Evolutionary conservation across 2,797 vertebrate genomes (phyloP).

Genomic region (Kryptolebias ocellatus): DNA sequence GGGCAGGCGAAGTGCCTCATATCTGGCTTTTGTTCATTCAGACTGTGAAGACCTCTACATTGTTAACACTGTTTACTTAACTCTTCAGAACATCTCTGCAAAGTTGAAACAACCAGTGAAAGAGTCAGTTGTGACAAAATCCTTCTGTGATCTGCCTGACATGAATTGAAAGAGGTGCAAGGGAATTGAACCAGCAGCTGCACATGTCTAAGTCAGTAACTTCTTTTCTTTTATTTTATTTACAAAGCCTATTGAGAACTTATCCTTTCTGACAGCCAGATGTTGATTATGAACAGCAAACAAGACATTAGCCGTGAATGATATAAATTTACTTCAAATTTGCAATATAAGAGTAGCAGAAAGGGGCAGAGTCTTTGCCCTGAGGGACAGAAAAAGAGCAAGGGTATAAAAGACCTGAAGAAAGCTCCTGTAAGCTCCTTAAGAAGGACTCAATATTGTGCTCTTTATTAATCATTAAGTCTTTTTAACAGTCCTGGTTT

Average conservation of each 20-base stretch:
- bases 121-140: constrained; percentile 66
- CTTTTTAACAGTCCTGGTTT: background rate
- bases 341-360: constrained; percentile 13
- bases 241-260: background rate
- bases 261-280: constrained; percentile 4
- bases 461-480: background rate
- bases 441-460: background rate
- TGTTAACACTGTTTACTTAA: constrained; percentile 79
- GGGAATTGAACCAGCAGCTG: constrained; percentile 40
- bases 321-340: constrained; percentile 17
- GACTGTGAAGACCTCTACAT: constrained; percentile 65
- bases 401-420: constrained; percentile 7
- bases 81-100: constrained; percentile 70
- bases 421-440: constrained; percentile 16
- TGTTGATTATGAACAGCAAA: constrained; percentile 23
- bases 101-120: constrained; percentile 70
- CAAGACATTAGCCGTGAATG: constrained; percentile 14
- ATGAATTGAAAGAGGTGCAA: constrained; percentile 38
- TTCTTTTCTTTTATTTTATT: constrained; percentile 3
- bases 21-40: constrained; percentile 71
- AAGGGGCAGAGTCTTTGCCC: constrained; percentile 31
- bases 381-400: constrained; percentile 35
- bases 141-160: constrained; percentile 64
- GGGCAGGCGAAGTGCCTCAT: constrained; percentile 45
- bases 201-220: constrained; percentile 25